Conservation (phyloP, 2,113 vertebrate species). For the Mustela lutreola region DNA sequence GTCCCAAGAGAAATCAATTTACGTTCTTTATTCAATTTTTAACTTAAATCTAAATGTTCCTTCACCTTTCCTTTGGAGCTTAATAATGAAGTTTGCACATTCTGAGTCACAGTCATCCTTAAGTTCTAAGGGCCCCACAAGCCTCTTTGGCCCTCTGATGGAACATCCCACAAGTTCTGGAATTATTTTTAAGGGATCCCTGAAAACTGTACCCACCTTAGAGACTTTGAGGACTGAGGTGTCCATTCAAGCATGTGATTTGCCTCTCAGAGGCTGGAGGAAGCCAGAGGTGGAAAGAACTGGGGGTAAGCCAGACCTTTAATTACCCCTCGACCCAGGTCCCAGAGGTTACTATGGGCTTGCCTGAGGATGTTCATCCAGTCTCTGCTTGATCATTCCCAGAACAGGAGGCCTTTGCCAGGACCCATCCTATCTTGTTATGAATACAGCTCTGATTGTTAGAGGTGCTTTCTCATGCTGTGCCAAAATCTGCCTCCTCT, state of each 20-base stretch:
- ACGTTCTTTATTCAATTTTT: not conserved
- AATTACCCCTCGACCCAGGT: conserved; percentile 2
- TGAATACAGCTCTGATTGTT: not conserved
- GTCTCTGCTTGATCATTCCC: not conserved
- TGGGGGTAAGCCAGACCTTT: not conserved
- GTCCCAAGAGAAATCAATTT: not conserved
- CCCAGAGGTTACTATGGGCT: not conserved
- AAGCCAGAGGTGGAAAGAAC: not conserved
- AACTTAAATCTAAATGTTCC: conserved; percentile 1
- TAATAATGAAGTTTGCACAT: conserved; percentile 16
- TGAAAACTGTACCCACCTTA: not conserved
- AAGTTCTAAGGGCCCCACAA: not conserved
- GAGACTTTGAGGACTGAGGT: not conserved
- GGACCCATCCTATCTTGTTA: conserved; percentile 39
- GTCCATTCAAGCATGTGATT: not conserved
- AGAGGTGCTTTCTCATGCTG: not conserved
- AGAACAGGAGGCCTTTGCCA: conserved; percentile 1
- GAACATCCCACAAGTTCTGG: conserved; percentile 10
- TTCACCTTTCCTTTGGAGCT: not conserved
- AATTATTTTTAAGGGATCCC: conserved; percentile 16
- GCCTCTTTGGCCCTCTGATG: not conserved
- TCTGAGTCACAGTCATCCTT: not conserved
- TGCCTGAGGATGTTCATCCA: not conserved
- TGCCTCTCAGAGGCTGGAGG: not conserved
- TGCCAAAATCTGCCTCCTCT: conserved; percentile 57